Base-by-base conservation (phyloP, 2,113 vertebrate genomes). In the Maccullochella peelii region DNA sequence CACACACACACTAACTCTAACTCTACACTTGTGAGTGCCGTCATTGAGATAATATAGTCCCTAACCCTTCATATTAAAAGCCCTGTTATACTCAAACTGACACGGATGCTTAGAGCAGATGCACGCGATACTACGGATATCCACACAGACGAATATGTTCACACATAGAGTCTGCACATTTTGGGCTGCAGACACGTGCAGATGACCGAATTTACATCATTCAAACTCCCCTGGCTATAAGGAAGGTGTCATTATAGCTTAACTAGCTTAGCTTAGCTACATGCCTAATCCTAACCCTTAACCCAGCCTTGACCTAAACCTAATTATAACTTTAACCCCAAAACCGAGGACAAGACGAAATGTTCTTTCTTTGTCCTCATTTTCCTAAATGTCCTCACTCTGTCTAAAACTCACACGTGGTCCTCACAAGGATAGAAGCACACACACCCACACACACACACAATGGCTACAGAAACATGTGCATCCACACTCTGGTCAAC, bases 401-500 rank as follows among this genome's bases (percentile, higher is more conserved):
- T 18, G 58, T 12, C 21, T 40, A 6, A 65, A 40, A 3, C 38
- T 66, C 16, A 52, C 2, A 52, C 5, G 18, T 50, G 49, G 49
- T 18, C 47, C 16, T 50, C 36, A 15, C 36, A 42, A 15, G 49
- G 15, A 79, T 21, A 21, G 44, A 76, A 27, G 6, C 7, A 54
- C 42, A 49, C 21, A 21, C 23, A 8, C 57, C 63, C 40, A 71
- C 40, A 47, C 44, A 47, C 44, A 47, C 14, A 47, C 44, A 16
- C 38, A 20, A 5, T 4, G 27, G 61, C 44, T 16, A 16, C 42
- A 74, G 27, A 50, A n/a, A 79, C 68, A 84, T 8, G 20, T 40
- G 33, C 63, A 47, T 38, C 42, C 66, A 72, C 72, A 61, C 30
- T 42, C 66, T 82, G 79, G 72, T 69, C 62, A 76, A 36, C 82